Percentiles rank a stretch among this genome's conserved stretches.
phyloP scores from a whole-genome alignment of 2,113 vertebrate species.

The Acanthisitta chloris region DNA sequence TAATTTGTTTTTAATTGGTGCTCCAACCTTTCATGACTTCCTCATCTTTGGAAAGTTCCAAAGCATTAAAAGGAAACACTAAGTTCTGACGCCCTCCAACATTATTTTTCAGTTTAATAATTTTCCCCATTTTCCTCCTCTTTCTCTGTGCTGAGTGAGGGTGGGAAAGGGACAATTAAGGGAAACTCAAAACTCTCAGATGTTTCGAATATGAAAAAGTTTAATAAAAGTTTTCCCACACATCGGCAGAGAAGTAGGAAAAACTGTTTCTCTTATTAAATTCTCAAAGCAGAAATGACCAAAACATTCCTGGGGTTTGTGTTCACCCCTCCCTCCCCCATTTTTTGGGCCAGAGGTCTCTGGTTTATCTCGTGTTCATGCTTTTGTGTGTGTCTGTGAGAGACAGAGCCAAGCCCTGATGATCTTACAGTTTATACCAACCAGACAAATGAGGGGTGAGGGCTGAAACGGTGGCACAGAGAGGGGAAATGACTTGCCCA shows the following conservation, averaged over 20 bases:
- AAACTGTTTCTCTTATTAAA: slow-evolving; percentile 20
- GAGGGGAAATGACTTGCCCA: slow-evolving; percentile 27
- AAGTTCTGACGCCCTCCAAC: slow-evolving; percentile 30
- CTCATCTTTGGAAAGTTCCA: slow-evolving; percentile 34
- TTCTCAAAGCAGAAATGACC: not conserved
- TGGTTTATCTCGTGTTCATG: not conserved
- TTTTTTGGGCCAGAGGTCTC: not conserved
- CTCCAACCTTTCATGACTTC: slow-evolving; percentile 59
- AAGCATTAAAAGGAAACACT: slow-evolving; percentile 51
- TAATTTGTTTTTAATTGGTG: slow-evolving; percentile 50
- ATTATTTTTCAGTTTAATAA: slow-evolving; percentile 50
- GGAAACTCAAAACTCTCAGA: slow-evolving; percentile 54
- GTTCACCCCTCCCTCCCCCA: not conserved
- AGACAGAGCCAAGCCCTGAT: slow-evolving; percentile 13
- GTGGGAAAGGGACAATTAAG: slow-evolving; percentile 56
- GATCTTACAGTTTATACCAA: not conserved
- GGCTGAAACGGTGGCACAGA: not conserved
- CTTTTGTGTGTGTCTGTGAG: not conserved
- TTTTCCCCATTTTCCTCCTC: slow-evolving; percentile 33
- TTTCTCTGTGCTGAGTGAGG: slow-evolving; percentile 30
- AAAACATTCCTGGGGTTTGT: slow-evolving; percentile 29
- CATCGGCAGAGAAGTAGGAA: not conserved
- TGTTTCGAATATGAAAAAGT: slow-evolving; percentile 46
- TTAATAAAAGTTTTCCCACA: slow-evolving; percentile 47
- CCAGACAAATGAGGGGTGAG: not conserved